Evolutionary conservation across 2,888 invertebrate genomes (phyloP), one percentile per base, ranked within the genome.

Genomic region (Drosophila koepferae): DNA sequence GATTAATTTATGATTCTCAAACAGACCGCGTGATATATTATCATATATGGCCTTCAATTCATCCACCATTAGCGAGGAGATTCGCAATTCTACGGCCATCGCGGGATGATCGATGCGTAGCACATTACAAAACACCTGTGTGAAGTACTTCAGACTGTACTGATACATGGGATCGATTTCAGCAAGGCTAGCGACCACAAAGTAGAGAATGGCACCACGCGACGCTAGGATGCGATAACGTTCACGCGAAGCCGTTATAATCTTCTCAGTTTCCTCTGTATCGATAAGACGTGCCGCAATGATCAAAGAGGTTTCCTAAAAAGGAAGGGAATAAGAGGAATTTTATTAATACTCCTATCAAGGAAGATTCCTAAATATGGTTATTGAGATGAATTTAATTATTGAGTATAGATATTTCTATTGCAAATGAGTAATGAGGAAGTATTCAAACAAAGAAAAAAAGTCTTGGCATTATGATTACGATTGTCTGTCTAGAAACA

Each of bases 151-250:
- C 43, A 98, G 94, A 0, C 98, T 98, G 93, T 97, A 98, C 93
- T 99, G 98, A 93, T 99, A 99, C 98, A 98, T 98, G 0, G 98
- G 97, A 93, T 99, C 98, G 67, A 99, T 97, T 86, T 97, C 97
- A 0, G 97, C 96, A 20, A 99, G 94, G 90, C 96, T 96, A 0
- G 97, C 96, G 3, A 98, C 97, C 0, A 98, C 97, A 92, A 98
- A 98, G 93, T 97, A 99, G 6, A 99, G 93, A 20, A 97, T 96
- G 0, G 98, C 97, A 1, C 98, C 98, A 75, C 98, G 95, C 0
- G 96, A 96, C 0, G 98, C 98, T 9, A 98, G 96, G 0, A 96
- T 95, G 36, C 97, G 95, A 92, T 98, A 98, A 85, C 96, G 96
- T 93, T 98, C 97, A 48, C 98, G 94, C 0, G 97, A 97, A 1